Percentiles rank a stretch among this genome's conserved stretches.
Evolutionary conservation across 1,140 invertebrate genomes (phyloP).

Genomic region (Sycobia sp.): DNA sequence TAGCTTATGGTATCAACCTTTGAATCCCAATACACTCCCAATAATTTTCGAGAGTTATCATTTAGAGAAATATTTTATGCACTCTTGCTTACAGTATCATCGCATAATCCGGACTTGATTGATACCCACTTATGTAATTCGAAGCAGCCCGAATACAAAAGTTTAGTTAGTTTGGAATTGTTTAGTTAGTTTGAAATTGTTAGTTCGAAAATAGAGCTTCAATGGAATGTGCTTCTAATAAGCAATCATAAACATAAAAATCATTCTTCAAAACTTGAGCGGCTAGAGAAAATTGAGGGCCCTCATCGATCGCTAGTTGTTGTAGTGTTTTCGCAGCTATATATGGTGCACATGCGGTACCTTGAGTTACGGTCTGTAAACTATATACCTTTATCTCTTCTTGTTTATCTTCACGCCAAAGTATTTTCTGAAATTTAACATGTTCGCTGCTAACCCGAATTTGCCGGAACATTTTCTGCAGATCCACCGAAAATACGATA

Average conservation of each 20-base stretch:
- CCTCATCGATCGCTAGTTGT: slow-evolving; percentile 45
- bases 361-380: slow-evolving; percentile 17
- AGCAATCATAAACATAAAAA: slow-evolving; percentile 23
- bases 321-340: slow-evolving; percentile 31
- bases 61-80: not conserved
- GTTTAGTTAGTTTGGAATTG: not conserved
- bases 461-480: slow-evolving; percentile 1
- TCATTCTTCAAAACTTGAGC: not conserved
- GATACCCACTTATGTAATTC: slow-evolving; percentile 9
- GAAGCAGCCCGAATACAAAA: slow-evolving; percentile 7
- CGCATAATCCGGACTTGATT: too few relatives aligned
- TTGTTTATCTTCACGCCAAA: not conserved
- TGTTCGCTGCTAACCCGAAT: not conserved
- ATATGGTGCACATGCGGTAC: slow-evolving; percentile 10
- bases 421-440: not conserved
- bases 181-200: not conserved
- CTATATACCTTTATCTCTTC: not conserved
- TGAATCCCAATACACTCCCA: not conserved
- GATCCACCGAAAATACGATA: not conserved
- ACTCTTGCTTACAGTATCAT: too few relatives aligned
- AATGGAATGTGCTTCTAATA: too few relatives aligned
- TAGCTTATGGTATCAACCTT: not conserved
- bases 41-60: not conserved
- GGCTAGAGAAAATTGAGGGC: slow-evolving; percentile 31
- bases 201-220: too few relatives aligned